Conservation (phyloP, 2,888 invertebrate species). For the Monoplex corrugatus region DNA sequence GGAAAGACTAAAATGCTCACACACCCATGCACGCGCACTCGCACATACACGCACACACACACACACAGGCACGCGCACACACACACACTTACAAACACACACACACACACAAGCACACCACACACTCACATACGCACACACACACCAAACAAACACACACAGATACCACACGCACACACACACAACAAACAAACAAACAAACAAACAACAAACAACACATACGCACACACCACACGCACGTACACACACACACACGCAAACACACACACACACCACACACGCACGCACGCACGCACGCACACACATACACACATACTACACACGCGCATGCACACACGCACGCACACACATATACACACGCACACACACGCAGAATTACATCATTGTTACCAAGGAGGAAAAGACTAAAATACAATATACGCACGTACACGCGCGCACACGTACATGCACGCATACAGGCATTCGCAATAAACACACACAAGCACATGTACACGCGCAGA, state of each 20-base stretch:
- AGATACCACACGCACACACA: background rate
- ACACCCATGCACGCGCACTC: no score
- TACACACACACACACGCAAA: background rate
- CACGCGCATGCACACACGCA: background rate
- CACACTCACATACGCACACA: background rate
- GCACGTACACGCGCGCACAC: background rate
- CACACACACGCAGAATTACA: background rate
- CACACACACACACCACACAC: background rate
- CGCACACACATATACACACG: background rate
- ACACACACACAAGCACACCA: background rate
- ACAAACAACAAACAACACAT: no score
- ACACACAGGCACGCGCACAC: slow-evolving; percentile 8
- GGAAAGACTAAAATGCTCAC: no score
- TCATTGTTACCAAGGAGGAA: background rate
- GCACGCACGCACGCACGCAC: background rate
- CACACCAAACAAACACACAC: background rate
- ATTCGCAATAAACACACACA: background rate
- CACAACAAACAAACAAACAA: background rate
- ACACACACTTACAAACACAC: background rate
- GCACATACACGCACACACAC: background rate
- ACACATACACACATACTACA: background rate
- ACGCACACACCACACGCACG: background rate
- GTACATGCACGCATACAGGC: background rate
- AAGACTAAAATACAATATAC: no score
- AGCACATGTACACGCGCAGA: background rate